Percentiles rank a stretch among this genome's conserved stretches.
phyloP scores from a whole-genome alignment of 2,888 invertebrate genomes.

The Linnaemya tessellans region DNA sequence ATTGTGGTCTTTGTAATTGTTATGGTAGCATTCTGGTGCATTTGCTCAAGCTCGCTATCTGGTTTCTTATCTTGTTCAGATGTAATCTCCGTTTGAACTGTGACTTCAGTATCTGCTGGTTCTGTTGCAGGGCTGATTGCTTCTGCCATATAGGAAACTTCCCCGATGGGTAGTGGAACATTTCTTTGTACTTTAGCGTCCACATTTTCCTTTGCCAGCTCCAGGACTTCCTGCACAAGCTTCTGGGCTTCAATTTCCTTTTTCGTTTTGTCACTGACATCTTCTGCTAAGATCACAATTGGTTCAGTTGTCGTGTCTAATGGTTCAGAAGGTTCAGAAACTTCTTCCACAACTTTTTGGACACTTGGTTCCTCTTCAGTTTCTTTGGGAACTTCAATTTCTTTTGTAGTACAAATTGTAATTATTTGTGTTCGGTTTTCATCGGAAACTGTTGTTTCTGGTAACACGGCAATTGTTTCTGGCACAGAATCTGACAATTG shows the following conservation, averaged over 20 bases:
- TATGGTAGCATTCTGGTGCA: slow-evolving; percentile 55
- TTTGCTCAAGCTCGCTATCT: slow-evolving; percentile 52
- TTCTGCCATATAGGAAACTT: neutral
- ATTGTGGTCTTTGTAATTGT: slow-evolving; percentile 56
- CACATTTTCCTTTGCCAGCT: neutral
- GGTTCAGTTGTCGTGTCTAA: neutral
- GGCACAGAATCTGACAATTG: neutral
- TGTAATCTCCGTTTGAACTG: neutral
- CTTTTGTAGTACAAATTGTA: neutral
- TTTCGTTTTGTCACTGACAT: neutral
- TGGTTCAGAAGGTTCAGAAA: neutral
- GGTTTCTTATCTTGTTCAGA: slow-evolving; percentile 19
- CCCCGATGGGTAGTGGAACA: neutral
- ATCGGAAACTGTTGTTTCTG: neutral
- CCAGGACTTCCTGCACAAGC: neutral
- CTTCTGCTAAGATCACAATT: neutral
- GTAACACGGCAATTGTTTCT: neutral
- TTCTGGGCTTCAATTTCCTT: neutral
- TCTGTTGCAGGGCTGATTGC: slow-evolving; percentile 1
- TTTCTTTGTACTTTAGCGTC: neutral
- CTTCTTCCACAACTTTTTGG: neutral
- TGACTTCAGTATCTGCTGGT: neutral
- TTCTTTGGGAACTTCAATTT: neutral
- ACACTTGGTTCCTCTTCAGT: neutral
- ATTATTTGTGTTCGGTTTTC: neutral